Percentiles rank a stretch among this genome's conserved stretches.
phyloP scores from a whole-genome alignment of 1,140 invertebrate species.

The Pseudomyrmex flavicornis region DNA sequence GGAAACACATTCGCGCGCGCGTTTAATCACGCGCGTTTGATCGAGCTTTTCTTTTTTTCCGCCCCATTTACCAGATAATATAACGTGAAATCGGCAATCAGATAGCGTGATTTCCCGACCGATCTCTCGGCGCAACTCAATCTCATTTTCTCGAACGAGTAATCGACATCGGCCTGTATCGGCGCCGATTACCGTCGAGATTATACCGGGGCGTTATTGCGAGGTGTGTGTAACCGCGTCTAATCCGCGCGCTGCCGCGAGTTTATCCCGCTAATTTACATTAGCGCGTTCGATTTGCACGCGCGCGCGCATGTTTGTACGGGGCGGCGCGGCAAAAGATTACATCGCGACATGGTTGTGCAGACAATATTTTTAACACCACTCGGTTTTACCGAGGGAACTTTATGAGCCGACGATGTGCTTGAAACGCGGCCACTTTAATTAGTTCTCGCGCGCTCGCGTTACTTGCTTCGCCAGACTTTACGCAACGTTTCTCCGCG shows the following conservation, averaged over 20 bases:
- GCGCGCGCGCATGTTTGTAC: constrained; percentile 18
- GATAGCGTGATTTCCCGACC: constrained; percentile 42
- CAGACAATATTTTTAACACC: constrained; percentile 46
- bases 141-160: constrained; percentile 6
- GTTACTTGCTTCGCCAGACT: constrained; percentile 13
- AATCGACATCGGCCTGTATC: neutral
- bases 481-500: constrained; percentile 39
- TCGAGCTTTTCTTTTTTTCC: constrained; percentile 24
- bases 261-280: constrained; percentile 69
- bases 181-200: constrained; percentile 33
- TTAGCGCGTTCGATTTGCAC: constrained; percentile 45
- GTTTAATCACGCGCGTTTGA: constrained; percentile 4
- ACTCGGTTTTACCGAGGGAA: neutral
- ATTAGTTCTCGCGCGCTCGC: constrained; percentile 23
- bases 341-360: neutral
- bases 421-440: constrained; percentile 39
- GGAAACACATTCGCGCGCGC: neutral
- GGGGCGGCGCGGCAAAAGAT: constrained; percentile 44
- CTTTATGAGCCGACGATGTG: constrained; percentile 25
- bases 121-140: neutral
- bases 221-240: constrained; percentile 65
- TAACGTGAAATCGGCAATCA: constrained; percentile 46
- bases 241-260: constrained; percentile 56
- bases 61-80: constrained; percentile 43
- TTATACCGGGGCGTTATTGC: constrained; percentile 37